Percentiles rank a stretch among this genome's conserved stretches.
Conservation (phyloP, 2,797 vertebrate species). For the Sebastes hubbsi region DNA sequence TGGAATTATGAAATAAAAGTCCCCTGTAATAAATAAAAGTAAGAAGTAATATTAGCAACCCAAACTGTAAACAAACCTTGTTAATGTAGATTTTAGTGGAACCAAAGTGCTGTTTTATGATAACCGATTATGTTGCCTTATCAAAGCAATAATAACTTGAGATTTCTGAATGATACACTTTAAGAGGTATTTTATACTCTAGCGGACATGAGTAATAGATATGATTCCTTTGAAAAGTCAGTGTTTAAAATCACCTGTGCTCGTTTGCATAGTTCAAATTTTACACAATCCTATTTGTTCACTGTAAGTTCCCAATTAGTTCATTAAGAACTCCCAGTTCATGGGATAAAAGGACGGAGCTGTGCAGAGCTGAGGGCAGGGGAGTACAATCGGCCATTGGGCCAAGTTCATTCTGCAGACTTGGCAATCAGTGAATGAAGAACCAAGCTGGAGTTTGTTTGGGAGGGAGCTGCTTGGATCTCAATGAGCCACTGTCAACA, state of each 20-base stretch:
- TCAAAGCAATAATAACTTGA: not conserved
- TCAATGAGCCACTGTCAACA: constrained; percentile 43
- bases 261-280: constrained; percentile 13
- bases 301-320: constrained; percentile 43
- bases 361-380: constrained; percentile 12
- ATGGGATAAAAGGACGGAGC: constrained; percentile 23
- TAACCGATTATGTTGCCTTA: not conserved
- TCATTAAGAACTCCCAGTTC: constrained; percentile 56
- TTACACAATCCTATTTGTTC: constrained; percentile 41
- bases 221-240: not conserved
- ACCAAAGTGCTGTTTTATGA: not conserved
- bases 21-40: no score
- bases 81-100: not conserved
- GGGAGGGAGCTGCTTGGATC: constrained; percentile 26
- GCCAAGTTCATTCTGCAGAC: constrained; percentile 57
- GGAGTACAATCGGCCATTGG: constrained; percentile 65
- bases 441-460: constrained; percentile 43
- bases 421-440: constrained; percentile 56
- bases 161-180: not conserved
- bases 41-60: not conserved
- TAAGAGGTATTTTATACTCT: not conserved
- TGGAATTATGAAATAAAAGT: no score
- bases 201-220: not conserved
- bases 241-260: not conserved
- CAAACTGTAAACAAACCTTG: not conserved